Base-by-base conservation (phyloP, 2,888 invertebrate species). In the Uloborus plumipes region DNA sequence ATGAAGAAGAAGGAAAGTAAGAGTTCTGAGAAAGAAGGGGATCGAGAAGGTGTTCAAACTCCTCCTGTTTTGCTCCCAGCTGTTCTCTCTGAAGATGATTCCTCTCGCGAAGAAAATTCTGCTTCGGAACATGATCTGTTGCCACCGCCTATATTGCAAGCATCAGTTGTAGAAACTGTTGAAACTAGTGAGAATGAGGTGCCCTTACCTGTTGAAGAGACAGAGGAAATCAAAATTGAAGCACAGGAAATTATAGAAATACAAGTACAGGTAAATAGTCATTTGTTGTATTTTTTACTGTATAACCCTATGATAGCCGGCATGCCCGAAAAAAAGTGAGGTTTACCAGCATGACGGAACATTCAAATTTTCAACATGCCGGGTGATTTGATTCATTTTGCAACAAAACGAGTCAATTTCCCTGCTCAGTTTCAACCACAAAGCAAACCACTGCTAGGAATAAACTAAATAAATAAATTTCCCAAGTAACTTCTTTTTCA, bases 1-100 rank as follows among this genome's bases (percentile, higher is more conserved):
- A 50, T 73, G 64, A 83, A 83, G 31, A 83, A 77, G 69, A 77
- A 76, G 20, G 84, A 76, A 16, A 55, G 53, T 14, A 75, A 75
- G 58, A 62, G 79, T 20, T 58, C 59, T 47, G 79, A 80, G 53
- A 80, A 80, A 62, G 80, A 81, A 1, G 58, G 50, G 20, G 75
- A 71, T 11, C 18, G 59, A 50, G 81, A 84, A 65, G 70, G 71
- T 20, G 74, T 73, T 2, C 65, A 61, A 39, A 77, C 80, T 11
- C 84, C 84, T 16, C 84, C 84, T 16, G 84, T 84, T 31, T 51
- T 84, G 16, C 47, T 80, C 6, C 84, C 84, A 7, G 80, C 80
- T 47, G 73, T 80, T 2, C 51, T 75, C n/a, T 75, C 74, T 14
- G 79, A 80, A 14, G 79, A 76, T 7, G 75, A 62, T 59, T 75